These are phyloP conservation scores for Polymixis lichenea DNA, from an alignment of 2,888 invertebrate genomes.

Conservation along the genomic window DNA sequence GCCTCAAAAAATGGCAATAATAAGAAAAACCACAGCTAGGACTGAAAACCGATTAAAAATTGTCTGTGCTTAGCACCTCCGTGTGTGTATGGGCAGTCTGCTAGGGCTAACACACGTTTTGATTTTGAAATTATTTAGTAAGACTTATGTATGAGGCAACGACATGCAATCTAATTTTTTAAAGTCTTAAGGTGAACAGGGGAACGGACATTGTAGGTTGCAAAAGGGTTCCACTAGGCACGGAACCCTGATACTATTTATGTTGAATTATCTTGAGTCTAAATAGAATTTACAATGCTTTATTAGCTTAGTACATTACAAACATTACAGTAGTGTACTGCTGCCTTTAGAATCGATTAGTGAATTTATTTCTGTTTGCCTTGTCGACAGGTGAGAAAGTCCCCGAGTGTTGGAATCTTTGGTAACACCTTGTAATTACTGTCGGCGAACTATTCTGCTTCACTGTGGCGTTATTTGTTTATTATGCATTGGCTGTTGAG, in stretches of 20 bases:
- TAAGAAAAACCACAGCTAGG: not conserved
- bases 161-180: not conserved
- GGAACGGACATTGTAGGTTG: not conserved
- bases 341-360: slow-evolving; percentile 1
- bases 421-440: slow-evolving; percentile 13
- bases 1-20: slow-evolving; percentile 1
- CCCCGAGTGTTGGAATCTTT: not conserved
- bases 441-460: not conserved
- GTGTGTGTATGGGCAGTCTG: not conserved
- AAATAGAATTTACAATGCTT: not conserved
- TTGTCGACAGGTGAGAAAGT: slow-evolving; percentile 20
- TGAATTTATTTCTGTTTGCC: slow-evolving; percentile 18
- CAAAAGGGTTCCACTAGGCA: not conserved
- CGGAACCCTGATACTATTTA: slow-evolving; percentile 1
- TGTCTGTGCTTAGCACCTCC: not conserved
- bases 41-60: not conserved
- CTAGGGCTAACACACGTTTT: not conserved
- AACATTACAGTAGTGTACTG: too few relatives aligned
- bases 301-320: slow-evolving; percentile 30
- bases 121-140: not conserved
- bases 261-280: slow-evolving; percentile 2
- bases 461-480: slow-evolving; percentile 2
- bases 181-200: not conserved
- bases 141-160: not conserved
- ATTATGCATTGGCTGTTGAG: not conserved